These are phyloP conservation scores for Muraenolepis orangiensis DNA, from an alignment of 2,797 vertebrate genomes.

Conservation along the genomic window DNA sequence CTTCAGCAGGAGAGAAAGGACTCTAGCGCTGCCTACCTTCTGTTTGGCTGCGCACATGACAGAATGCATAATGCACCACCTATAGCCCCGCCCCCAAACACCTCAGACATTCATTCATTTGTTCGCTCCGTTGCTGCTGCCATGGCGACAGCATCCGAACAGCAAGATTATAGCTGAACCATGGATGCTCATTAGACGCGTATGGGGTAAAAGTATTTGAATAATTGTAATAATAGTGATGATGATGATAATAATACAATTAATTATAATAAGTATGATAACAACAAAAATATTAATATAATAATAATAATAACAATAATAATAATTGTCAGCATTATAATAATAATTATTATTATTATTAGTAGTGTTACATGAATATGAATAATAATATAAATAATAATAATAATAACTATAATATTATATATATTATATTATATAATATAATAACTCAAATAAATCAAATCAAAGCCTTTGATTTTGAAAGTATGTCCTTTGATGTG, in stretches of 20 bases:
- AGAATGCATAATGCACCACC: conserved; percentile 54
- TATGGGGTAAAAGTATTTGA: background rate
- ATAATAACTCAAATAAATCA: background rate
- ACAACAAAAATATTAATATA: too few relatives aligned
- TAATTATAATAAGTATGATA: background rate
- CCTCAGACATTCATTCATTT: conserved; percentile 64
- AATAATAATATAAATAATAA: background rate
- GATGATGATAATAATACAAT: background rate
- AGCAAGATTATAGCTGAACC: conserved; percentile 36
- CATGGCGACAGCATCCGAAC: conserved; percentile 60
- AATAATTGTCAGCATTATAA: background rate
- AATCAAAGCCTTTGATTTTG: background rate
- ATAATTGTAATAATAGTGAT: background rate
- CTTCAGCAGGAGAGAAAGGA: too few relatives aligned
- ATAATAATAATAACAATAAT: background rate
- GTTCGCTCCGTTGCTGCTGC: too few relatives aligned
- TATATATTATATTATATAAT: background rate
- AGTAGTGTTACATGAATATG: too few relatives aligned
- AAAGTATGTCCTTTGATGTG: background rate
- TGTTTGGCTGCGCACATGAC: conserved; percentile 23
- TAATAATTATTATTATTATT: background rate
- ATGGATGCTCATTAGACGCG: conserved; percentile 1
- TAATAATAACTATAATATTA: background rate
- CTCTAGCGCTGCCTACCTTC: too few relatives aligned
- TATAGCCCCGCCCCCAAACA: conserved; percentile 48